Conservation (phyloP, 2,797 vertebrate genomes). For the Lerista edwardsae region DNA sequence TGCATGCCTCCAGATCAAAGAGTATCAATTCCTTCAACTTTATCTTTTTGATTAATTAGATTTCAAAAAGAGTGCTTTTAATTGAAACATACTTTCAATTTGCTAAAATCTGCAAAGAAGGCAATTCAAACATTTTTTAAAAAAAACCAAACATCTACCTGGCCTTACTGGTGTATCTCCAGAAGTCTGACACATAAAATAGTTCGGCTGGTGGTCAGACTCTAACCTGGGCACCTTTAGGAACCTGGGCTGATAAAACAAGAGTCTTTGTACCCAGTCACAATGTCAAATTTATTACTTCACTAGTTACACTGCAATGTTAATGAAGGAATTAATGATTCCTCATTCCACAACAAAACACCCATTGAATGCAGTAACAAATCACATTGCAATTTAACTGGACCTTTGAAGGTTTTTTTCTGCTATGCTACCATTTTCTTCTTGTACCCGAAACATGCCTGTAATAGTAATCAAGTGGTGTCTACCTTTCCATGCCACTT, state of each 20-base stretch:
- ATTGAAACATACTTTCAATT: background rate
- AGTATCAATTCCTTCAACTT: background rate
- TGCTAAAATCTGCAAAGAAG: background rate
- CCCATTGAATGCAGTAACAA: background rate
- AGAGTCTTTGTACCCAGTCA: background rate
- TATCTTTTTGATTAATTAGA: no score
- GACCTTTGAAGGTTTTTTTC: background rate
- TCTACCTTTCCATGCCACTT: background rate
- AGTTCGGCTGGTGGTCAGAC: background rate
- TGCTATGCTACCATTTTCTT: background rate
- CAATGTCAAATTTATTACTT: background rate
- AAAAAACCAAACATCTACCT: no score
- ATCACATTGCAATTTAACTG: background rate
- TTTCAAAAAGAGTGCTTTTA: background rate
- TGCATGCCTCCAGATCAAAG: no score
- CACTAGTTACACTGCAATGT: background rate
- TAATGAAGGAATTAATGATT: background rate
- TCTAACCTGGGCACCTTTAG: background rate
- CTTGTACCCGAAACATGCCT: background rate
- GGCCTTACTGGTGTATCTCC: background rate
- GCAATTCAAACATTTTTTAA: background rate
- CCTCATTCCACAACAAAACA: background rate
- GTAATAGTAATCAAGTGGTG: background rate
- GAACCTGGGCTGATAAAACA: background rate
- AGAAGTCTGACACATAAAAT: background rate